These are phyloP conservation scores for Coendou prehensilis DNA, from an alignment of 2,797 vertebrate genomes.

Conservation along the genomic window DNA sequence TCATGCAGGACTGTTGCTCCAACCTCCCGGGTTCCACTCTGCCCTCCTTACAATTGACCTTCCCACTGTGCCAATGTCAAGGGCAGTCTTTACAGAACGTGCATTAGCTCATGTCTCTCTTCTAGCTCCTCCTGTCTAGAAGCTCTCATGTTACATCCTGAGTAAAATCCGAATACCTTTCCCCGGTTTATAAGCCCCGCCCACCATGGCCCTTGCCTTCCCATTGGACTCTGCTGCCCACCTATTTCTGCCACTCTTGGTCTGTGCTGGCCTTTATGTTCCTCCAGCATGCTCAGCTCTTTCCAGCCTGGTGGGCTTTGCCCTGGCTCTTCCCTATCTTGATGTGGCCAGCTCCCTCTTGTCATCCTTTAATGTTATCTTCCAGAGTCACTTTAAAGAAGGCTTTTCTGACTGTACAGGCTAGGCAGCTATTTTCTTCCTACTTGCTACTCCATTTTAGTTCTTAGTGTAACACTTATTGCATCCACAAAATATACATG, in stretches of 20 bases:
- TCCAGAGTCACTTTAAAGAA: background rate
- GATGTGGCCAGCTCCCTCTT: background rate
- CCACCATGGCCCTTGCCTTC: background rate
- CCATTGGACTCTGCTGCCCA: background rate
- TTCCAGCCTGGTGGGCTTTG: background rate
- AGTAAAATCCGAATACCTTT: background rate
- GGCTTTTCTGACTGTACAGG: background rate
- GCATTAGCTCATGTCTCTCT: background rate
- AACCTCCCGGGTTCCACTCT: background rate
- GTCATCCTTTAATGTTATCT: background rate
- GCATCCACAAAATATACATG: background rate
- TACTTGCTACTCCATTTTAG: background rate
- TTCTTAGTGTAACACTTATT: background rate
- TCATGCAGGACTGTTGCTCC: background rate
- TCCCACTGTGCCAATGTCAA: background rate
- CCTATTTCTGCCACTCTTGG: background rate
- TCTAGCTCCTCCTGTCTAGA: background rate
- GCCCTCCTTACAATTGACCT: background rate
- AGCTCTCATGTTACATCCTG: background rate
- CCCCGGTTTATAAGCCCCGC: background rate
- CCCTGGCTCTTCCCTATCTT: background rate
- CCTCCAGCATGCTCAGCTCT: background rate
- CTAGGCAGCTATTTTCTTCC: background rate
- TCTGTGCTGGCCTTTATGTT: fast-evolving
- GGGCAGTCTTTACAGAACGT: background rate